Conservation (phyloP, 2,797 vertebrate species). For the Crocidura indochinensis region DNA sequence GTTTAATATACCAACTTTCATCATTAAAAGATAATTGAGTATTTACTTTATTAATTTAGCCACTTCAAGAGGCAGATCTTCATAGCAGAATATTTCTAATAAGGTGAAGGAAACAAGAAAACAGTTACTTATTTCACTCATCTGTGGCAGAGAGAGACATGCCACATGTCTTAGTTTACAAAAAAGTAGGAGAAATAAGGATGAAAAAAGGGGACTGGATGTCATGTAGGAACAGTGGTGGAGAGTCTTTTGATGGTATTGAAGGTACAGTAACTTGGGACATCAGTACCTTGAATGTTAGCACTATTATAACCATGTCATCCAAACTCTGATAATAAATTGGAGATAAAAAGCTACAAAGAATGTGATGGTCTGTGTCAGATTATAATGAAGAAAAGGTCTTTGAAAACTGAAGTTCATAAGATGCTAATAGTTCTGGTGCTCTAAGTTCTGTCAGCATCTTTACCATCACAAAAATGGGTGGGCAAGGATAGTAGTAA, state of each 20-base stretch:
- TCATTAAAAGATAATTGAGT: slow-evolving; percentile 50
- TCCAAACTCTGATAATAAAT: too few relatives aligned
- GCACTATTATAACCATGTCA: too few relatives aligned
- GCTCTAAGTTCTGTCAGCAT: not conserved
- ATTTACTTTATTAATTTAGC: slow-evolving; percentile 58
- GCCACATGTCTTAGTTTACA: too few relatives aligned
- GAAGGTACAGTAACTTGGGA: too few relatives aligned
- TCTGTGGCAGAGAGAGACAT: too few relatives aligned
- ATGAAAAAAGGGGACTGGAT: too few relatives aligned
- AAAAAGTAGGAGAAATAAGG: too few relatives aligned
- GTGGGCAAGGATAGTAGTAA: not conserved
- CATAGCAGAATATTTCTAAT: slow-evolving; percentile 20
- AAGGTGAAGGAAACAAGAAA: slow-evolving; percentile 1
- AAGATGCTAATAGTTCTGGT: not conserved
- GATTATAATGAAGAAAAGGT: slow-evolving; percentile 12
- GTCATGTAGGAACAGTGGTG: too few relatives aligned
- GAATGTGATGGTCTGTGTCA: not conserved
- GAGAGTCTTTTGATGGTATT: too few relatives aligned
- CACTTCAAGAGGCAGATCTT: not conserved
- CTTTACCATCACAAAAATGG: not conserved
- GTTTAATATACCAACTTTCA: slow-evolving; percentile 70
- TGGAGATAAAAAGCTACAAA: not conserved
- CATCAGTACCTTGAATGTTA: too few relatives aligned
- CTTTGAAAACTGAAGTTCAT: not conserved
- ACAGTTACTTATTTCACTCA: too few relatives aligned